Percentiles rank a stretch among this genome's conserved stretches.
These are phyloP conservation scores for Carcina quercana DNA, from an alignment of 2,888 invertebrate genomes.

Conservation along the genomic window DNA sequence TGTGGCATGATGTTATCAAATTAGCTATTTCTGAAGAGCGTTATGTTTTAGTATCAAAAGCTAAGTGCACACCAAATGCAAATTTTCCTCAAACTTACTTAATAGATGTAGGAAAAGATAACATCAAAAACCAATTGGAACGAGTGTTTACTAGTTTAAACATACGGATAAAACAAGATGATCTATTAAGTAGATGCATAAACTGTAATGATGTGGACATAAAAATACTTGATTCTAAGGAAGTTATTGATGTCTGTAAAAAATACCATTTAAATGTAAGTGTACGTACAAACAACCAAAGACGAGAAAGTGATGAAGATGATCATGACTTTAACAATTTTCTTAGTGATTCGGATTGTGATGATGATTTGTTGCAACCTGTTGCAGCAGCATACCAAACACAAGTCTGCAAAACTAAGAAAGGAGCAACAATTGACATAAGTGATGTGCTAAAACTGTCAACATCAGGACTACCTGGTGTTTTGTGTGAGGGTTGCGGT, in stretches of 20 bases:
- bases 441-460: slow-evolving; percentile 59
- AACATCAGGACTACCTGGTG: slow-evolving; percentile 70
- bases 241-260: slow-evolving; percentile 40
- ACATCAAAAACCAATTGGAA: slow-evolving; percentile 76
- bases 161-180: slow-evolving; percentile 74
- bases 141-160: slow-evolving; percentile 80
- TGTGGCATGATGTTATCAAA: slow-evolving; percentile 59
- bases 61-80: slow-evolving; percentile 69
- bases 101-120: slow-evolving; percentile 72
- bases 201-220: slow-evolving; percentile 65
- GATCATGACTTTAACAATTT: slow-evolving; percentile 47
- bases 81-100: slow-evolving; percentile 67
- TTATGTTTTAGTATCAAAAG: slow-evolving; percentile 41
- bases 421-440: slow-evolving; percentile 72
- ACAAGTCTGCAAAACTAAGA: slow-evolving; percentile 60
- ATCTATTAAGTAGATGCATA: slow-evolving; percentile 84
- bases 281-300: slow-evolving; percentile 13
- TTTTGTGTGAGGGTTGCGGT: slow-evolving; percentile 83
- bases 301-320: slow-evolving; percentile 34
- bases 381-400: slow-evolving; percentile 18
- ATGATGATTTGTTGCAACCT: slow-evolving; percentile 42
- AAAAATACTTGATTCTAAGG: slow-evolving; percentile 33
- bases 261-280: slow-evolving; percentile 24
- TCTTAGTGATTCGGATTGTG: slow-evolving; percentile 55
- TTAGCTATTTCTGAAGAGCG: slow-evolving; percentile 53